These are phyloP conservation scores for Pelvicachromis taeniatus DNA, from an alignment of 2,113 vertebrate species.

Conservation along the genomic window DNA sequence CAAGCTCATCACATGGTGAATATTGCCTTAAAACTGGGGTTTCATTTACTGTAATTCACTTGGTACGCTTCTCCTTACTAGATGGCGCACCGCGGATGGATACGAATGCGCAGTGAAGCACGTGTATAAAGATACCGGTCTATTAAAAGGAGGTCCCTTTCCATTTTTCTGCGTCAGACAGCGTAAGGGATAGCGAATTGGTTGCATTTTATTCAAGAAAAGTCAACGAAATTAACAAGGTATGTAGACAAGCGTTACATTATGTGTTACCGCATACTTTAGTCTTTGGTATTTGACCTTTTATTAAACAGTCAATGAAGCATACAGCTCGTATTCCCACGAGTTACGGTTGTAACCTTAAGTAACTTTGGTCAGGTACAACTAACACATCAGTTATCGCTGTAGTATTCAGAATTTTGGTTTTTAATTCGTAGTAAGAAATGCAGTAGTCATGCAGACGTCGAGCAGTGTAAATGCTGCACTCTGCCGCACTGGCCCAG, in stretches of 20 bases:
- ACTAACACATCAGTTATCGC: neutral
- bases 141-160: slow-evolving; percentile 69
- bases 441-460: neutral
- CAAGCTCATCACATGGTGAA: neutral
- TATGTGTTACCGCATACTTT: fast-evolving
- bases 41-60: neutral
- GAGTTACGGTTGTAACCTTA: slow-evolving; percentile 4
- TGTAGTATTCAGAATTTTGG: neutral
- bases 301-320: neutral
- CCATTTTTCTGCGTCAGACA: slow-evolving; percentile 68
- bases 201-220: slow-evolving; percentile 74
- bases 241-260: neutral
- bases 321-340: neutral
- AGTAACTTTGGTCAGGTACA: neutral
- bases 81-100: slow-evolving; percentile 69
- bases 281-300: neutral
- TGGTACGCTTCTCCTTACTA: neutral
- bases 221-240: slow-evolving; percentile 71
- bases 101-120: slow-evolving; percentile 51
- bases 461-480: neutral
- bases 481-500: neutral
- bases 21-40: neutral
- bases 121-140: slow-evolving; percentile 74
- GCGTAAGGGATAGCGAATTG: slow-evolving; percentile 61
- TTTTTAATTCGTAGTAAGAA: neutral